phyloP scores from a whole-genome alignment of 1,140 invertebrate species.

The Pogonomyrmex californicus region DNA sequence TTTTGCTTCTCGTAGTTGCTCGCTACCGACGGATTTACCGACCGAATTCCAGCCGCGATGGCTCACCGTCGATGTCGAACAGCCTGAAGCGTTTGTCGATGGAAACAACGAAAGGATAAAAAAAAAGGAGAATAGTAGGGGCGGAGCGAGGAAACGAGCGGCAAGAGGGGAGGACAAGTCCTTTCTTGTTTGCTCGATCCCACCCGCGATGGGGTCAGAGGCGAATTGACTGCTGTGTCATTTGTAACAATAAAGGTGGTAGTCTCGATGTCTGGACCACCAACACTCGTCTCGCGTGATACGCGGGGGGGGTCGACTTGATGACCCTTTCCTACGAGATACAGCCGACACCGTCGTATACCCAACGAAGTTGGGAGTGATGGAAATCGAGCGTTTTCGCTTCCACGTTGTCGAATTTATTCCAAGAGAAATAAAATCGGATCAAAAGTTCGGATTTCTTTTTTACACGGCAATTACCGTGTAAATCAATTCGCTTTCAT shows the following conservation, averaged over 20 bases:
- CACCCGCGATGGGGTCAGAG: slow-evolving; percentile 68
- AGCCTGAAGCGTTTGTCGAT: slow-evolving; percentile 70
- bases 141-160: slow-evolving; percentile 30
- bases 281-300: slow-evolving; percentile 59
- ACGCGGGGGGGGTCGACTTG: slow-evolving; percentile 45
- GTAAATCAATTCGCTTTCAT: not conserved
- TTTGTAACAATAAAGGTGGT: slow-evolving; percentile 80
- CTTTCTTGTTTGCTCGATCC: slow-evolving; percentile 72
- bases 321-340: slow-evolving; percentile 47
- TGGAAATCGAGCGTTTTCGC: slow-evolving; percentile 45
- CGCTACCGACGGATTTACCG: slow-evolving; percentile 60
- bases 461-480: not conserved
- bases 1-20: slow-evolving; percentile 22
- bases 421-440: not conserved
- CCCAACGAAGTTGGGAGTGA: slow-evolving; percentile 67
- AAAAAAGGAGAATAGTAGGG: not conserved
- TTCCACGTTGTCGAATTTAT: slow-evolving; percentile 12
- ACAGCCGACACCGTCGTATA: slow-evolving; percentile 27
- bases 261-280: slow-evolving; percentile 72
- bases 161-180: slow-evolving; percentile 51
- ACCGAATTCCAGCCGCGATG: slow-evolving; percentile 75
- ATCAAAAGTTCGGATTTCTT: not conserved
- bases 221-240: slow-evolving; percentile 77
- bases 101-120: not conserved
- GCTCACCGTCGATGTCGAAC: slow-evolving; percentile 75